These are phyloP conservation scores for Gallinago jamesoni DNA, from an alignment of 2,113 vertebrate species.

Conservation along the genomic window DNA sequence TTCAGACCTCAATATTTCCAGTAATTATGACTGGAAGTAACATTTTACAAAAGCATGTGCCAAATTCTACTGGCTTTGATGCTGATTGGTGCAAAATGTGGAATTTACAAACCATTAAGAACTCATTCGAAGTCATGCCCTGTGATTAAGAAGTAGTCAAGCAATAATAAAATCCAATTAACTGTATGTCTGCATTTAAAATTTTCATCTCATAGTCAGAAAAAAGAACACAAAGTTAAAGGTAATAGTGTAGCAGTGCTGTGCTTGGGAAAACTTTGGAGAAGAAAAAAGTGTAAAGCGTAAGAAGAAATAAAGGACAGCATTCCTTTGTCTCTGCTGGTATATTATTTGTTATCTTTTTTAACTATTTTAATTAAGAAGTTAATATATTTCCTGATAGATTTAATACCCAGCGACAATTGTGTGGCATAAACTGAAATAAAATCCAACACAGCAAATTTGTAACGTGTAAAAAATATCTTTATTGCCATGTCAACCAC, in stretches of 20 bases:
- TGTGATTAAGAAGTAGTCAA: slow-evolving; percentile 72
- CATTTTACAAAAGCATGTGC: slow-evolving; percentile 26
- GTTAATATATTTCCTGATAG: slow-evolving; percentile 78
- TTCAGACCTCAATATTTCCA: background rate
- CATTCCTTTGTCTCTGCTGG: slow-evolving; percentile 26
- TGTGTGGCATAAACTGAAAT: slow-evolving; percentile 58
- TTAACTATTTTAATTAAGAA: slow-evolving; percentile 81
- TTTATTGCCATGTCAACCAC: slow-evolving; percentile 44
- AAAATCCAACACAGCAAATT: slow-evolving; percentile 66
- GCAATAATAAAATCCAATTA: slow-evolving; percentile 76
- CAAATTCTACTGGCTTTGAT: slow-evolving; percentile 55
- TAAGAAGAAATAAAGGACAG: slow-evolving; percentile 10
- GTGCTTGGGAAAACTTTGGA: background rate
- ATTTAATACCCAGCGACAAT: slow-evolving; percentile 75
- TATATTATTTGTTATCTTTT: slow-evolving; percentile 63
- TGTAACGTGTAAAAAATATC: slow-evolving; percentile 49
- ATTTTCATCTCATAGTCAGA: slow-evolving; percentile 9
- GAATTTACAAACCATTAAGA: slow-evolving; percentile 64
- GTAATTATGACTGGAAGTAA: slow-evolving; percentile 53
- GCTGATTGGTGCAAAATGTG: slow-evolving; percentile 53
- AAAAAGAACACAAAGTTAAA: slow-evolving; percentile 33
- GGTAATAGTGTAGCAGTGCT: background rate
- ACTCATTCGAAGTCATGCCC: slow-evolving; percentile 23
- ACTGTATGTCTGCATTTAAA: slow-evolving; percentile 46
- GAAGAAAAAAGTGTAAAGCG: slow-evolving; percentile 37